Percentiles rank a stretch among this genome's conserved stretches.
These are phyloP conservation scores for Corythornis leucogaster DNA, from an alignment of 2,797 vertebrate species.

Conservation along the genomic window DNA sequence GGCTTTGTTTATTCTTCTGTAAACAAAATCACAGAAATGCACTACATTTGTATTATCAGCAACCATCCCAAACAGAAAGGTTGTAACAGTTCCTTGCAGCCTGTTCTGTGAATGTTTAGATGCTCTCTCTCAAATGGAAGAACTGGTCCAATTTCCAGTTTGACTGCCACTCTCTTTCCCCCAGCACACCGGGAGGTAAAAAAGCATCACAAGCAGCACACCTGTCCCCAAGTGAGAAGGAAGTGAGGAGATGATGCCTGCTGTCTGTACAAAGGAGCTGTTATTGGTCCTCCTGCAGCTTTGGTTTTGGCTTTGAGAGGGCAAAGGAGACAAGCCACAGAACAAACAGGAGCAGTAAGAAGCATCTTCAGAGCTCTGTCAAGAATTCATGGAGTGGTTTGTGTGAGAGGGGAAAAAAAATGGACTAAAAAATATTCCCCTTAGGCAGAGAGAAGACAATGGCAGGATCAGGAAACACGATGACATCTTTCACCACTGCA, in stretches of 20 bases:
- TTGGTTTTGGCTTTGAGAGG: not conserved
- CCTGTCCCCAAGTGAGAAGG: not conserved
- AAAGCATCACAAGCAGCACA: not conserved
- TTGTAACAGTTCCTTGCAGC: not conserved
- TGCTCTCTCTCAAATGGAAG: not conserved
- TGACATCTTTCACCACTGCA: not conserved
- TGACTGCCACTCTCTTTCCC: not conserved
- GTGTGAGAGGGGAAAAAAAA: not conserved
- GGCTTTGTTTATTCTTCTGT: not conserved
- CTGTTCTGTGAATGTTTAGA: not conserved
- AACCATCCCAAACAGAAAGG: not conserved
- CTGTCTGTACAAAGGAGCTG: not conserved
- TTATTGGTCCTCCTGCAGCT: not conserved
- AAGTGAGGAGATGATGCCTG: not conserved
- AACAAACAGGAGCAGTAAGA: not conserved
- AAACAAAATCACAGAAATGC: not conserved
- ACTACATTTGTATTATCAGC: not conserved
- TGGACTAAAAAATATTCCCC: not conserved
- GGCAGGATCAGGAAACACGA: not conserved
- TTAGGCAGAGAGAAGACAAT: not conserved
- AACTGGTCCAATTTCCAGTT: slow-evolving; percentile 11
- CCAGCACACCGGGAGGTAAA: not conserved
- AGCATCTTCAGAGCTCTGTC: not conserved
- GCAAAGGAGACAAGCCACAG: not conserved
- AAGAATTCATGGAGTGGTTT: not conserved